Conservation (phyloP, 2,888 invertebrate genomes). For the Hyposoter dolosus region DNA sequence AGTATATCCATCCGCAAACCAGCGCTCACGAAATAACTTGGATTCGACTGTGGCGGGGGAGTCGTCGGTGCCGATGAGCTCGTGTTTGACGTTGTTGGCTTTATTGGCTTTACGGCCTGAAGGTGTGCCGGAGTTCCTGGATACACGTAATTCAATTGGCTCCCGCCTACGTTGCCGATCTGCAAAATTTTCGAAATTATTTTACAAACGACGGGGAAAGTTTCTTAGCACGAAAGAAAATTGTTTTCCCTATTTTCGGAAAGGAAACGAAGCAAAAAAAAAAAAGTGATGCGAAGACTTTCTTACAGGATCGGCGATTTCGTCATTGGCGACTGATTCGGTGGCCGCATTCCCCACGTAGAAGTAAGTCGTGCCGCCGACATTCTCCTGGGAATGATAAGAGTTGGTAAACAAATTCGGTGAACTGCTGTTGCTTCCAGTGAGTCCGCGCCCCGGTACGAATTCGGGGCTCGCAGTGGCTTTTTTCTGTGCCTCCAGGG, state of each 20-base stretch:
- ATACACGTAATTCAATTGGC: conserved; percentile 86
- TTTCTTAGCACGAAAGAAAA: not conserved
- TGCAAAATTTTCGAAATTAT: conserved; percentile 51
- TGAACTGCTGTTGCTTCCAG: conserved; percentile 82
- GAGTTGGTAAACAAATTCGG: conserved; percentile 83
- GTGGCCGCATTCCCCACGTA: conserved; percentile 88
- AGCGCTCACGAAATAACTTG: conserved; percentile 94
- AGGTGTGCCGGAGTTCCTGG: conserved; percentile 88
- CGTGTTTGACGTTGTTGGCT: conserved; percentile 77
- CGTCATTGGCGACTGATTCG: conserved; percentile 78
- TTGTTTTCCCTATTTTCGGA: not conserved
- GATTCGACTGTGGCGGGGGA: conserved; percentile 78
- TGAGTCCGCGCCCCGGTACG: conserved; percentile 80
- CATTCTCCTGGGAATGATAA: conserved; percentile 90
- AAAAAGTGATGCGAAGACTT: not conserved
- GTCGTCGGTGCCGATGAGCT: conserved; percentile 80
- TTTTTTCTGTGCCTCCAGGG: conserved; percentile 82
- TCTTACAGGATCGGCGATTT: conserved; percentile 79
- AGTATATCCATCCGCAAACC: conserved; percentile 92
- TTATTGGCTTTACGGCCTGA: conserved; percentile 85
- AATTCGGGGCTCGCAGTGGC: conserved; percentile 81
- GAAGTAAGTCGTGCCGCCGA: conserved; percentile 98
- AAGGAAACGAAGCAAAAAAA: not conserved
- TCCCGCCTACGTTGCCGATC: conserved; percentile 78
- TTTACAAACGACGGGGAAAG: not conserved